These are phyloP conservation scores for Thamnaconus septentrionalis DNA, from an alignment of 2,113 vertebrate genomes.

Conservation along the genomic window DNA sequence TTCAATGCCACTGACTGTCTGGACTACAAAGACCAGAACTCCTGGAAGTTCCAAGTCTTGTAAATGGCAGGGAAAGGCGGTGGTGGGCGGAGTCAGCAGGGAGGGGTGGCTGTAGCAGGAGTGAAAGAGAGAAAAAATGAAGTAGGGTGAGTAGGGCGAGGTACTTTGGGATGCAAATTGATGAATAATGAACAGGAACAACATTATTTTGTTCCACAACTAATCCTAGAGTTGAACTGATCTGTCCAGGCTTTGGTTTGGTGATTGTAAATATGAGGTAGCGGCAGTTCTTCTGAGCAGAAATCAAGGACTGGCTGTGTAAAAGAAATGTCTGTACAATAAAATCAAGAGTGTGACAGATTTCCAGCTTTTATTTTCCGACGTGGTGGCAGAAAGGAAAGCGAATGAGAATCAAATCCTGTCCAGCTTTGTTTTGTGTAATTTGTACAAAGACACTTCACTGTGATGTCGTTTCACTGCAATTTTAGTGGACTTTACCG, in stretches of 20 bases:
- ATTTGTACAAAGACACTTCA: too few relatives aligned
- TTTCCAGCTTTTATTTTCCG: background rate
- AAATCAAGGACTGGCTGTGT: conserved; percentile 20
- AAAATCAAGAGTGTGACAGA: conserved; percentile 18
- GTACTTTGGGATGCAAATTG: conserved; percentile 29
- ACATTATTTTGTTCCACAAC: background rate
- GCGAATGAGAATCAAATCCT: too few relatives aligned
- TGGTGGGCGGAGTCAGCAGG: conserved; percentile 15
- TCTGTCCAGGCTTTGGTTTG: conserved; percentile 21
- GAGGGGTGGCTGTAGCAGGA: background rate
- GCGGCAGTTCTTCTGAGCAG: conserved; percentile 5
- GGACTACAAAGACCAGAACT: conserved; percentile 90
- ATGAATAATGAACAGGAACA: conserved; percentile 7
- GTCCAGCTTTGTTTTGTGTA: too few relatives aligned
- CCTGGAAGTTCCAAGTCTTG: conserved; percentile 92
- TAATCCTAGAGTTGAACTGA: conserved; percentile 22
- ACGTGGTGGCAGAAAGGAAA: too few relatives aligned
- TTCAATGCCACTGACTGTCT: conserved; percentile 86
- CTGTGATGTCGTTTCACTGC: too few relatives aligned
- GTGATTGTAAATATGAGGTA: conserved; percentile 32
- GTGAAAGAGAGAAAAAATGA: background rate
- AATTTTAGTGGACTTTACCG: too few relatives aligned
- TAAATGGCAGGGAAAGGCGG: conserved; percentile 58
- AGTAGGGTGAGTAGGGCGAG: conserved; percentile 27
- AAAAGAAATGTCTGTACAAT: conserved; percentile 21